phyloP scores from a whole-genome alignment of 2,888 invertebrate genomes.

The Antheraea yamamai region DNA sequence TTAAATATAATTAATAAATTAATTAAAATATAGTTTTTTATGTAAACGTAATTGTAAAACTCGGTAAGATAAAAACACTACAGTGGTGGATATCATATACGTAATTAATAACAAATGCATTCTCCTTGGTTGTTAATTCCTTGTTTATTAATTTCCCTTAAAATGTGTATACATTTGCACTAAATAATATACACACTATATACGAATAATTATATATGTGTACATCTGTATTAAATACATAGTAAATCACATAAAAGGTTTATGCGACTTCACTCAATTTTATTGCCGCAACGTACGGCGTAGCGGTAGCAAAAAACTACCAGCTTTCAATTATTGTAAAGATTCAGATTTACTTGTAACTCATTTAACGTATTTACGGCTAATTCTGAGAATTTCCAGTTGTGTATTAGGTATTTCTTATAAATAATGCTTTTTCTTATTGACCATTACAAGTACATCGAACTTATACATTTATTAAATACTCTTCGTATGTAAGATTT shows the following conservation, averaged over 20 bases:
- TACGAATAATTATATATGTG: constrained; percentile 36
- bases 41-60: no score
- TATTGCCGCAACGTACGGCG: constrained; percentile 52
- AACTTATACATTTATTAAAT: neutral
- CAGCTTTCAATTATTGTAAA: constrained; percentile 3
- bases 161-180: neutral
- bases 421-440: neutral
- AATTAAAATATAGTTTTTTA: no score
- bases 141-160: neutral
- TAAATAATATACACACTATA: neutral
- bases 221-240: constrained; percentile 66
- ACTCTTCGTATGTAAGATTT: neutral
- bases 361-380: constrained; percentile 16
- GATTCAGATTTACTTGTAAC: constrained; percentile 5
- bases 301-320: constrained; percentile 48
- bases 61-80: neutral
- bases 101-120: neutral
- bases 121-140: neutral
- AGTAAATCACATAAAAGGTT: constrained; percentile 75
- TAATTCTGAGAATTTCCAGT: constrained; percentile 4
- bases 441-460: neutral
- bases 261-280: constrained; percentile 70
- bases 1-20: no score
- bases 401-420: neutral
- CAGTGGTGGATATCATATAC: neutral